These are phyloP conservation scores for Chamaea fasciata DNA, from an alignment of 2,113 vertebrate species.

Conservation along the genomic window DNA sequence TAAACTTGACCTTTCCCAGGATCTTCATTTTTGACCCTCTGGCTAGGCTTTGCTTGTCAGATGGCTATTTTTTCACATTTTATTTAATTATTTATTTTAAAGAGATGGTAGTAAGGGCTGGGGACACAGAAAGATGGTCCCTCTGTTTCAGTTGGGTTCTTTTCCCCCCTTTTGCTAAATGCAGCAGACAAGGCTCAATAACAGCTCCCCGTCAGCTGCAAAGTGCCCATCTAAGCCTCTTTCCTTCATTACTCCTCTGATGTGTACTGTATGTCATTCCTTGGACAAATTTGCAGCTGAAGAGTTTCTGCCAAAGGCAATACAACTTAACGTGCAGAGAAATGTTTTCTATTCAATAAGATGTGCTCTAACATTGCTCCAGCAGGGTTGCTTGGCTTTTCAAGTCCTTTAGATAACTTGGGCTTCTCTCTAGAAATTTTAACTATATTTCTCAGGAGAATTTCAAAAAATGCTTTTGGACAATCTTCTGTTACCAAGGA, in stretches of 20 bases:
- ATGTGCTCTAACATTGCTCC: neutral
- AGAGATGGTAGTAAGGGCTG: neutral
- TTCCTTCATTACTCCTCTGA: slow-evolving; percentile 34
- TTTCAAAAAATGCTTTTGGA: neutral
- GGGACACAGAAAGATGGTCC: slow-evolving; percentile 9
- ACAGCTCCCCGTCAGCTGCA: neutral
- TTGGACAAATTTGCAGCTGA: slow-evolving; percentile 50
- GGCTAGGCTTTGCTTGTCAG: slow-evolving; percentile 65
- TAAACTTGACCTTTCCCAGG: slow-evolving; percentile 80
- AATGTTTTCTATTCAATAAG: slow-evolving; percentile 31
- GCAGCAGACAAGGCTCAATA: neutral
- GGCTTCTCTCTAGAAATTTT: slow-evolving; percentile 11
- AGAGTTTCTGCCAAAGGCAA: slow-evolving; percentile 53
- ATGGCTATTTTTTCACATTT: slow-evolving; percentile 25
- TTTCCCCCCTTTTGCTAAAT: neutral
- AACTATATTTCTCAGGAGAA: neutral
- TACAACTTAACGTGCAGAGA: slow-evolving; percentile 35
- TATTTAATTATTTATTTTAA: neutral
- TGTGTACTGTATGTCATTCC: neutral
- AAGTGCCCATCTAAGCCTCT: neutral
- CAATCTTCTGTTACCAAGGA: neutral
- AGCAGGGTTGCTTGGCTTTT: neutral
- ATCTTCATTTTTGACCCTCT: slow-evolving; percentile 75
- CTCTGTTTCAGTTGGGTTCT: neutral
- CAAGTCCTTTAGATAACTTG: neutral